These are phyloP conservation scores for Bostrychus sinensis DNA, from an alignment of 2,113 vertebrate species.

Conservation along the genomic window DNA sequence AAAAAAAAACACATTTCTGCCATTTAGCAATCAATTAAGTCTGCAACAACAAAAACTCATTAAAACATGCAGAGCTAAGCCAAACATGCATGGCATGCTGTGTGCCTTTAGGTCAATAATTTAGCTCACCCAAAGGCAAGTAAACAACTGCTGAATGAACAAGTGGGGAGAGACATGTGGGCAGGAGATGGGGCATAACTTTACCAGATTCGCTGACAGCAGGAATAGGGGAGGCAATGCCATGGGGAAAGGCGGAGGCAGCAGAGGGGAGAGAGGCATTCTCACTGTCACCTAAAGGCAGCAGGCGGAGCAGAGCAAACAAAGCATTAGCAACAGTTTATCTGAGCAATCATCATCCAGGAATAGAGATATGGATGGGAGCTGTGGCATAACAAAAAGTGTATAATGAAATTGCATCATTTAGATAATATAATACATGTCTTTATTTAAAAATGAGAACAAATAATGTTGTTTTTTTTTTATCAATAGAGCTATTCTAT, in stretches of 20 bases:
- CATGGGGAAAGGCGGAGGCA: slow-evolving; percentile 81
- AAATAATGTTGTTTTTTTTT: too few species aligned
- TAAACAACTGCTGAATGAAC: slow-evolving; percentile 44
- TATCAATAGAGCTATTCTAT: too few species aligned
- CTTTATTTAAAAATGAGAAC: too few species aligned
- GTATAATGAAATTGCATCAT: too few species aligned
- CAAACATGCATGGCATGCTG: slow-evolving; percentile 30
- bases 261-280: slow-evolving; percentile 80
- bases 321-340: slow-evolving; percentile 75
- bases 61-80: slow-evolving; percentile 11
- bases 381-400: too few species aligned
- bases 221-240: slow-evolving; percentile 82
- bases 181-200: slow-evolving; percentile 64
- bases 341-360: slow-evolving; percentile 45
- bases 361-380: slow-evolving; percentile 34
- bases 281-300: slow-evolving; percentile 83
- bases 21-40: too few species aligned
- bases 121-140: slow-evolving; percentile 38
- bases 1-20: neutral
- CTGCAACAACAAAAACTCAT: slow-evolving; percentile 7
- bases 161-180: slow-evolving; percentile 39
- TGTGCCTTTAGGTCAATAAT: slow-evolving; percentile 15
- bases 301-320: slow-evolving; percentile 74
- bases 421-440: too few species aligned
- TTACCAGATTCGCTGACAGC: slow-evolving; percentile 83